phyloP scores from a whole-genome alignment of 1,140 invertebrate species.

The Leptinotarsa lineolata region DNA sequence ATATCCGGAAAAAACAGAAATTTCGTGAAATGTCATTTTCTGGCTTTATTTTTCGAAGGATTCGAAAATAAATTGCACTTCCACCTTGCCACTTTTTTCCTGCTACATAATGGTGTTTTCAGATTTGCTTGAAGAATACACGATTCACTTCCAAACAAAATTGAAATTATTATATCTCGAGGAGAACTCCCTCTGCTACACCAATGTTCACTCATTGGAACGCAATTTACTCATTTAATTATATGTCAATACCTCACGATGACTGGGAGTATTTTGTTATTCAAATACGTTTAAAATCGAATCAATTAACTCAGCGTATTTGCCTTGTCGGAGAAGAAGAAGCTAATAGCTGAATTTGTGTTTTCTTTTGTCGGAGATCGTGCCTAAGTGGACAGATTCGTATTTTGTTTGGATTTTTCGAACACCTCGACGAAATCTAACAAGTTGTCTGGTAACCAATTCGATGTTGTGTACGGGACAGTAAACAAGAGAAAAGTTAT shows the following conservation, averaged over 20 bases:
- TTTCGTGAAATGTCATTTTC: too few relatives aligned
- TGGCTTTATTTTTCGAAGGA: too few relatives aligned
- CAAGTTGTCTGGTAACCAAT: too few relatives aligned
- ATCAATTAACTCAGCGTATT: conserved; percentile 17
- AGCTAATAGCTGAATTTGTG: conserved; percentile 22
- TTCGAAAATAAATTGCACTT: too few relatives aligned
- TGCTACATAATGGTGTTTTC: too few relatives aligned
- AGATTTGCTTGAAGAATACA: too few relatives aligned
- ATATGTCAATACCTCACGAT: neutral
- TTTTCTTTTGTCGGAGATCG: conserved; percentile 24
- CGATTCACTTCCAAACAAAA: too few relatives aligned
- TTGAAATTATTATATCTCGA: too few relatives aligned
- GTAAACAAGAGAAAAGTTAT: too few relatives aligned
- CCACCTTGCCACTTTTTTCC: too few relatives aligned
- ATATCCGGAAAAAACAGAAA: too few relatives aligned
- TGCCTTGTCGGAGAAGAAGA: conserved; percentile 22
- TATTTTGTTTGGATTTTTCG: neutral
- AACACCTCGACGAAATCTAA: neutral
- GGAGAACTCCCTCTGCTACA: neutral
- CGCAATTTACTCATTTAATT: neutral
- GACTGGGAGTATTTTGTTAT: neutral
- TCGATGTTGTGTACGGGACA: too few relatives aligned
- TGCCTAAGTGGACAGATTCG: conserved; percentile 25
- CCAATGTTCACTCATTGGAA: neutral
- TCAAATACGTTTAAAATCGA: conserved; percentile 1